Evolutionary conservation across 1,140 invertebrate species (phyloP), one percentile per base, ranked within the genome.

Genomic region (Drosophila nebulosa): DNA sequence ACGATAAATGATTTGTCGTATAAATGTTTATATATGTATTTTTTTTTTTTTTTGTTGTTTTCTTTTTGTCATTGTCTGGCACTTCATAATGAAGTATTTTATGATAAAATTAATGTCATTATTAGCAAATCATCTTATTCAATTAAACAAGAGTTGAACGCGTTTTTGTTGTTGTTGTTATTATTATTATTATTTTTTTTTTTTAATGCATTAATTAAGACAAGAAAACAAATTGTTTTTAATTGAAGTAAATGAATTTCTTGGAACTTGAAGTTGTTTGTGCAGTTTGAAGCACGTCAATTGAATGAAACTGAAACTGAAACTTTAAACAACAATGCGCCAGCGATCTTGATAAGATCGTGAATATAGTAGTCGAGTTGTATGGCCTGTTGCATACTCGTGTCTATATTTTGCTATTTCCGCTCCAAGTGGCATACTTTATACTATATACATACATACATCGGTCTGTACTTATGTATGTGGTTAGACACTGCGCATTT

Each of bases 231-330:
- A 56, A 63, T 79, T 57, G 24, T 36, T 64, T 67, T 78, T 74
- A 84, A 85, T 84, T 84, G 79, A 65, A 39, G 51, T 66, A 66
- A 63, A 74, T 85, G 55, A 60, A 55, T 78, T 79, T 80, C 81
- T 74, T 85, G 81, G 81, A 85, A 84, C 50, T 75, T 64, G 18
- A 46, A 64, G 71, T 72, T 69, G 68, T 76, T 79, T 69, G 12
- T 69, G 67, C 39, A 69, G 64, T 69, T 68, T 69, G 75, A 36
- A 56, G 35, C 42, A 60, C 21, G 39, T 46, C 39, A 46, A 46
- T 46, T 46, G 39, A 46, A 46, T 46, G 39, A 46, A 46, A 46
- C 39, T 46, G 39, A 42, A 42, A 42, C 39, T 42, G 5, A 21
- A 46, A 46, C 16, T 14, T 52, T 35, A 57, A 61, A 60, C 57